Base-by-base conservation (phyloP, 2,113 vertebrate species). In the Odontophorus gujanensis region DNA sequence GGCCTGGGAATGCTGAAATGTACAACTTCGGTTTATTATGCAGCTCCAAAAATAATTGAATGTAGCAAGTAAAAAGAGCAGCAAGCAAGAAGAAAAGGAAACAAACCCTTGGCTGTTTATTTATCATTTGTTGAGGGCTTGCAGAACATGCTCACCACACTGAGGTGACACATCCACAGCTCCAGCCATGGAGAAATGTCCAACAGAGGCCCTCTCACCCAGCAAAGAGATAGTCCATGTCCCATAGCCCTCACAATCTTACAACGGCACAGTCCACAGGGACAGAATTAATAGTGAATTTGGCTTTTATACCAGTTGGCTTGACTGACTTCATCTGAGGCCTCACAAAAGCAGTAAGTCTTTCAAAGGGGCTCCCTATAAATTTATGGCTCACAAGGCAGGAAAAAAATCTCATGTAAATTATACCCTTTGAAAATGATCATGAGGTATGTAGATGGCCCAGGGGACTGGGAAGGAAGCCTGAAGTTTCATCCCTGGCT, bases 281-380 rank as follows among this genome's bases (percentile, higher is more conserved):
- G 94, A 93, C 5, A 2, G 79, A 82, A 93, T 92, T 96, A 93
- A 95, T 87, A 95, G 92, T 77, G 91, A 95, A 85, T 91, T 95
- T 90, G 85, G 89, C 82, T 96, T 90, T 92, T 92, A 55, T 87
- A 92, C 73, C 76, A 45, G 87, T 95, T 96, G 89, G 82, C 91
- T 97, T 95, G 89, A 90, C 91, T 96, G 94, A 92, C 95, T 96
- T 96, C 89, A 77, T 93, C 85, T 68, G 93, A 88, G 89, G 85
- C 87, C 73, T 85, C 85, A 86, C 93, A 96, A 94, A 96, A 94
- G 91, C 89, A 91, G 79, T 96, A 94, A 95, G 89, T 86, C 94
- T 97, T 95, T 91, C 94, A 87, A 69, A 95, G 89, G 85, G 91
- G 82, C 89, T 95, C 61, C 68, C 87, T 92, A 85, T 86, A 95